These are phyloP conservation scores for Nomada fabriciana DNA, from an alignment of 2,888 invertebrate species.

Conservation along the genomic window DNA sequence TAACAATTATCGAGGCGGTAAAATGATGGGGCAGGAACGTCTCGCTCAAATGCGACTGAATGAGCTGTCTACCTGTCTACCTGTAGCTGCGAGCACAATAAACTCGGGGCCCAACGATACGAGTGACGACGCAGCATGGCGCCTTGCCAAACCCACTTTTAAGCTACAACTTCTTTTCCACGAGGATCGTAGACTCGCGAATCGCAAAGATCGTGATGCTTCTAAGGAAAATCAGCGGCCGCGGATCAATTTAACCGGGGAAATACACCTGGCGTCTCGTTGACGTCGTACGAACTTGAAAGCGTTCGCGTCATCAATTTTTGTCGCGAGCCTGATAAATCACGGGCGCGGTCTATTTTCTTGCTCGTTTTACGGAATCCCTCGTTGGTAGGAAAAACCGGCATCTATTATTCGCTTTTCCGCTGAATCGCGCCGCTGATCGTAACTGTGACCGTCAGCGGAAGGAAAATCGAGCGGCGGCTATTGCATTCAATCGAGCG, in stretches of 20 bases:
- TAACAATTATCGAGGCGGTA: not conserved
- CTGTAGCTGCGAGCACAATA: conserved; percentile 68
- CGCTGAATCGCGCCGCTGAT: conserved; percentile 15
- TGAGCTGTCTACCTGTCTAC: conserved; percentile 69
- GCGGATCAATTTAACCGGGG: conserved; percentile 2
- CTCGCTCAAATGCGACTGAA: not conserved
- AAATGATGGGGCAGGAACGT: too few species aligned
- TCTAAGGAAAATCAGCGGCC: not conserved
- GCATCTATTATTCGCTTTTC: conserved; percentile 20
- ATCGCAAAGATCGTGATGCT: not conserved
- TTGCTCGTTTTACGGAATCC: conserved; percentile 7
- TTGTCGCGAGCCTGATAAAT: not conserved
- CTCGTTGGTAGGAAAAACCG: conserved; percentile 1
- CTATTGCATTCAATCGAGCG: not conserved
- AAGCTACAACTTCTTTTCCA: conserved; percentile 52
- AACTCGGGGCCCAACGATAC: conserved; percentile 57
- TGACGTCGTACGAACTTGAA: conserved; percentile 5
- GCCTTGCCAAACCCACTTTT: conserved; percentile 72
- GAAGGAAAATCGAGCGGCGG: not conserved
- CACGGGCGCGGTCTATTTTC: not conserved
- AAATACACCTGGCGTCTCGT: not conserved
- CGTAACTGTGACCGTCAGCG: conserved; percentile 9
- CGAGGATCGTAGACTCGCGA: conserved; percentile 31
- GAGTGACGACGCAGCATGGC: conserved; percentile 75
- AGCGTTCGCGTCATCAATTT: conserved; percentile 24